Conservation (phyloP, 1,140 invertebrate species). For the Dendroctonus valens region DNA sequence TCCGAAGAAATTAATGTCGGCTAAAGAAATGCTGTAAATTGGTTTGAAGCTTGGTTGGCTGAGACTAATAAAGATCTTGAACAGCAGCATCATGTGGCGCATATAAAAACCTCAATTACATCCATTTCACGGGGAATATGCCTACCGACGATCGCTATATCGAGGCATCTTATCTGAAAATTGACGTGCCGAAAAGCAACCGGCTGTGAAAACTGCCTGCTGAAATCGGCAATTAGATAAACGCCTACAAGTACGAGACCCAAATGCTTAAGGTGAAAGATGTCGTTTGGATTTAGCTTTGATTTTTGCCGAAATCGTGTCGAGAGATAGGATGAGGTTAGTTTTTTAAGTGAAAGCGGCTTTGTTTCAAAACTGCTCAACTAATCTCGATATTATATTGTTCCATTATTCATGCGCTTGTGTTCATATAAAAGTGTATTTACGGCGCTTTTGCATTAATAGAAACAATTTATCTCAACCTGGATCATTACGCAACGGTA, state of each 20-base stretch:
- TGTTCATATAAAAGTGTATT: too few relatives aligned
- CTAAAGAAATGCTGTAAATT: constrained; percentile 1
- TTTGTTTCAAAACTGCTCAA: too few relatives aligned
- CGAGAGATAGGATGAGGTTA: constrained; percentile 3
- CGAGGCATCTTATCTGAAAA: constrained; percentile 14
- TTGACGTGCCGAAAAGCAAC: constrained; percentile 33
- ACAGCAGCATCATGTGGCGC: constrained; percentile 13
- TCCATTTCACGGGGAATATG: constrained; percentile 16
- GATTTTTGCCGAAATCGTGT: constrained; percentile 33
- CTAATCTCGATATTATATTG: too few relatives aligned
- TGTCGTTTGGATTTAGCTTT: constrained; percentile 32
- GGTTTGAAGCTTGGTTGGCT: constrained; percentile 4
- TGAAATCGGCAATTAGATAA: constrained; percentile 35
- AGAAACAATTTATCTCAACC: background rate
- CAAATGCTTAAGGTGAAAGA: constrained; percentile 30
- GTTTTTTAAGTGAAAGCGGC: too few relatives aligned
- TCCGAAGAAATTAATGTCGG: too few relatives aligned
- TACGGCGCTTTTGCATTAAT: too few relatives aligned
- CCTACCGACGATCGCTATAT: constrained; percentile 6
- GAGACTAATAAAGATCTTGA: constrained; percentile 25
- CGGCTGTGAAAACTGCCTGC: constrained; percentile 30
- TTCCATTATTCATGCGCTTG: too few relatives aligned
- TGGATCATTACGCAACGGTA: background rate
- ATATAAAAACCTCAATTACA: constrained; percentile 28
- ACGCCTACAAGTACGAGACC: constrained; percentile 30